Conservation (phyloP, 2,888 invertebrate genomes). For the Drosophila nr. perissopoda region DNA sequence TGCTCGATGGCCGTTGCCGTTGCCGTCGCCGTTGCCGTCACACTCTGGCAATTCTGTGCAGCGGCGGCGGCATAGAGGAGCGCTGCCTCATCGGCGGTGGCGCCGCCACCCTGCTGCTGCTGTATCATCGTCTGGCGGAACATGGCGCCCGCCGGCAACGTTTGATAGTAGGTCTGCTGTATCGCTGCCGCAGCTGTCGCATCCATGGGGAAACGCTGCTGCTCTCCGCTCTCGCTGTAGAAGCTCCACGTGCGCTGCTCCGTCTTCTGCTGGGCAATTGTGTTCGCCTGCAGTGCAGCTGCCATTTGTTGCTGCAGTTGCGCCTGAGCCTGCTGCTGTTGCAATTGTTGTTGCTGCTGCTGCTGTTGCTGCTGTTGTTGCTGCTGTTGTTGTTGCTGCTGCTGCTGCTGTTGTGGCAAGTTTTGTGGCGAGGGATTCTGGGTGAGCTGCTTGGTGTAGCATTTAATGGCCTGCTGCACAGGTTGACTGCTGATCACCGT, state of each 20-base stretch:
- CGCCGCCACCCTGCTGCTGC: slow-evolving; percentile 75
- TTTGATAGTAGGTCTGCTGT: slow-evolving; percentile 83
- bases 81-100: slow-evolving; percentile 80
- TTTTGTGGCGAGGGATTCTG: slow-evolving; percentile 82
- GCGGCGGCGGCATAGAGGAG: slow-evolving; percentile 80
- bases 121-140: slow-evolving; percentile 84
- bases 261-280: slow-evolving; percentile 83
- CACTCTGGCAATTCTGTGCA: slow-evolving; percentile 84
- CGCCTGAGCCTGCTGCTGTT: slow-evolving; percentile 45
- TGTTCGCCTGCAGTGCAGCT: slow-evolving; percentile 69
- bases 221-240: slow-evolving; percentile 81
- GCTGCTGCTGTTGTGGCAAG: slow-evolving; percentile 67
- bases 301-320: slow-evolving; percentile 66
- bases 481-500: slow-evolving; percentile 75
- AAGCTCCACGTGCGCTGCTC: slow-evolving; percentile 84
- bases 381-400: slow-evolving; percentile 63
- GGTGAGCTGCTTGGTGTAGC: slow-evolving; percentile 79
- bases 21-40: slow-evolving; percentile 56
- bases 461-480: slow-evolving; percentile 79
- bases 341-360: slow-evolving; percentile 61
- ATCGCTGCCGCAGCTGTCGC: slow-evolving; percentile 72
- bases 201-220: slow-evolving; percentile 82
- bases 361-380: slow-evolving; percentile 66
- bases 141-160: slow-evolving; percentile 83
- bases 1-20: slow-evolving; percentile 74